Percentiles rank a stretch among this genome's conserved stretches.
These are phyloP conservation scores for Aphodius granarius DNA, from an alignment of 2,888 invertebrate species.

Conservation along the genomic window DNA sequence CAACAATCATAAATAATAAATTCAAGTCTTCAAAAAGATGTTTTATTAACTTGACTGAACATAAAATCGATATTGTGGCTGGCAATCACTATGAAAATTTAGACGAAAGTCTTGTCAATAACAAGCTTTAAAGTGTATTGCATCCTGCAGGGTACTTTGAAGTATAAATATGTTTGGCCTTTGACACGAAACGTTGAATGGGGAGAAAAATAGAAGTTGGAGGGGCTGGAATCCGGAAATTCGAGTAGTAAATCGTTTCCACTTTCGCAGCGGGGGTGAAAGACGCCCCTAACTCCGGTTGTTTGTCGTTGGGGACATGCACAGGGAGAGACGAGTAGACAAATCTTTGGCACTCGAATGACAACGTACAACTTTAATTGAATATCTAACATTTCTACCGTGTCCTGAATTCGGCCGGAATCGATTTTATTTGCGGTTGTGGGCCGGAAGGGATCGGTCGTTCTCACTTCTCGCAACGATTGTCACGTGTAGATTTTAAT, in stretches of 20 bases:
- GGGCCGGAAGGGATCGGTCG: neutral
- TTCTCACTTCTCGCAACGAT: neutral
- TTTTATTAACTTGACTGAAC: too few species aligned
- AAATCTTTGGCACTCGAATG: constrained; percentile 48
- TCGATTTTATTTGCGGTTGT: constrained; percentile 32
- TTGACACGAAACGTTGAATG: neutral
- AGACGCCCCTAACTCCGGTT: constrained; percentile 5
- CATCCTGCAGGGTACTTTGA: neutral
- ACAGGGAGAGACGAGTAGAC: constrained; percentile 39
- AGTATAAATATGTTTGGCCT: constrained; percentile 18
- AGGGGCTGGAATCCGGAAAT: constrained; percentile 16
- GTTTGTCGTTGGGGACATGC: constrained; percentile 14
- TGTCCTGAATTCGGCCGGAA: constrained; percentile 30
- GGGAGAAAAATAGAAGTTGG: neutral
- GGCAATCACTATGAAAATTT: too few species aligned
- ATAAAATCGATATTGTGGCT: too few species aligned
- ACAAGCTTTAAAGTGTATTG: too few species aligned
- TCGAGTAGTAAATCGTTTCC: constrained; percentile 30
- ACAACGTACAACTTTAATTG: constrained; percentile 49
- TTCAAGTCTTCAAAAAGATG: too few species aligned
- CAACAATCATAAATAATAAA: too few species aligned
- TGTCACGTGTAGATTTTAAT: neutral
- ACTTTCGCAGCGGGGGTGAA: constrained; percentile 2
- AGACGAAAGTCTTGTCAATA: too few species aligned
- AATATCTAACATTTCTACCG: constrained; percentile 46